phyloP scores from a whole-genome alignment of 2,888 invertebrate genomes.

The Cordilura impudica region DNA sequence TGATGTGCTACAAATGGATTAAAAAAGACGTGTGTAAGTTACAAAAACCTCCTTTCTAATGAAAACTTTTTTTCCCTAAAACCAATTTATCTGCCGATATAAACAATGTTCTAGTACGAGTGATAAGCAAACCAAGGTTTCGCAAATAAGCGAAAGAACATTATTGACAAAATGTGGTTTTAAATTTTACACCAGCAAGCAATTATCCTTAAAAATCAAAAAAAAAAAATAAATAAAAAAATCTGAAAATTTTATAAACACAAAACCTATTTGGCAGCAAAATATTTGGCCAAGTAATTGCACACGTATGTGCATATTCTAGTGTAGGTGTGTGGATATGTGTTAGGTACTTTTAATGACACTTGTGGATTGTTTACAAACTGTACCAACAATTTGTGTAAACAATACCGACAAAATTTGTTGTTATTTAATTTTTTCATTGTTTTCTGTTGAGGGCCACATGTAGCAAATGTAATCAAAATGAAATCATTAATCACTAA shows the following conservation, averaged over 20 bases:
- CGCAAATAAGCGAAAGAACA: conserved; percentile 53
- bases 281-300: conserved; percentile 11
- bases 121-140: conserved; percentile 16
- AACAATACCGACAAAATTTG: conserved; percentile 43
- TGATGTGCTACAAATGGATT: too few relatives aligned
- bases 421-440: neutral
- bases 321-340: neutral
- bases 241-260: conserved; percentile 25
- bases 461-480: conserved; percentile 40
- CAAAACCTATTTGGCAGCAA: conserved; percentile 36
- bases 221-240: conserved; percentile 26
- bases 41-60: too few relatives aligned
- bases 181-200: conserved; percentile 46
- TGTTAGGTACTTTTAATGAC: conserved; percentile 49
- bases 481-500: conserved; percentile 57
- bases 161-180: conserved; percentile 63
- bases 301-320: neutral
- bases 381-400: conserved; percentile 43
- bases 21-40: too few relatives aligned
- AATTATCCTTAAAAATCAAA: too few relatives aligned
- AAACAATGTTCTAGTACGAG: neutral
- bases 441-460: neutral
- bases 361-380: conserved; percentile 65
- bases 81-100: neutral
- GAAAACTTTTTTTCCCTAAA: neutral